phyloP scores from a whole-genome alignment of 2,797 vertebrate genomes.

The Falco peregrinus region DNA sequence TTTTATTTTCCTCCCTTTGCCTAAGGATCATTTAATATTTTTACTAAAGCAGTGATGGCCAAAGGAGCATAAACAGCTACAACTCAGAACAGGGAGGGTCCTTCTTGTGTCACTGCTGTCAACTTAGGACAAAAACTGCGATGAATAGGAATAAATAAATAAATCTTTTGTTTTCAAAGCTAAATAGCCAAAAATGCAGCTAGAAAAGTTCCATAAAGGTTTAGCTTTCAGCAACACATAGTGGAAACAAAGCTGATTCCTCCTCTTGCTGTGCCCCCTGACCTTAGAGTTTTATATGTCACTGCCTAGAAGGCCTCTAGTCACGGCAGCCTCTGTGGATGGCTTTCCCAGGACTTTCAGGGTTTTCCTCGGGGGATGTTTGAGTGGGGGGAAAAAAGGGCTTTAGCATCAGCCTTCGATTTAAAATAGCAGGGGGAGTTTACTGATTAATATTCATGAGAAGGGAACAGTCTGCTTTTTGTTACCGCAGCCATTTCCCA shows the following conservation, averaged over 20 bases:
- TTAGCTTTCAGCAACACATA: conserved; percentile 74
- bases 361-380: conserved; percentile 58
- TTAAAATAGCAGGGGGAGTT: conserved; percentile 74
- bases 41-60: not conserved
- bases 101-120: conserved; percentile 70
- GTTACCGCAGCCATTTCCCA: conserved; percentile 67
- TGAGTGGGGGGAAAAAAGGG: conserved; percentile 55
- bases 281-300: conserved; percentile 76
- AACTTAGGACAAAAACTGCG: conserved; percentile 69
- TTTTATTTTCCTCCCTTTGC: not conserved
- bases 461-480: conserved; percentile 74
- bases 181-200: conserved; percentile 79
- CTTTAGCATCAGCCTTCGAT: conserved; percentile 66
- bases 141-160: conserved; percentile 66
- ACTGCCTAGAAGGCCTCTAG: conserved; percentile 65
- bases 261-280: conserved; percentile 77
- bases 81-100: conserved; percentile 38
- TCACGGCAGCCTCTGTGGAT: conserved; percentile 59
- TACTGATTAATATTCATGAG: conserved; percentile 80
- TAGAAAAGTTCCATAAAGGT: conserved; percentile 78
- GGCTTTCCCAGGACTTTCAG: conserved; percentile 77
- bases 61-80: conserved; percentile 1
- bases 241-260: conserved; percentile 78
- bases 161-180: conserved; percentile 80
- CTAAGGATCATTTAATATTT: conserved; percentile 64